Conservation (phyloP, 2,113 vertebrate species). For the Ctenodactylus gundi region DNA sequence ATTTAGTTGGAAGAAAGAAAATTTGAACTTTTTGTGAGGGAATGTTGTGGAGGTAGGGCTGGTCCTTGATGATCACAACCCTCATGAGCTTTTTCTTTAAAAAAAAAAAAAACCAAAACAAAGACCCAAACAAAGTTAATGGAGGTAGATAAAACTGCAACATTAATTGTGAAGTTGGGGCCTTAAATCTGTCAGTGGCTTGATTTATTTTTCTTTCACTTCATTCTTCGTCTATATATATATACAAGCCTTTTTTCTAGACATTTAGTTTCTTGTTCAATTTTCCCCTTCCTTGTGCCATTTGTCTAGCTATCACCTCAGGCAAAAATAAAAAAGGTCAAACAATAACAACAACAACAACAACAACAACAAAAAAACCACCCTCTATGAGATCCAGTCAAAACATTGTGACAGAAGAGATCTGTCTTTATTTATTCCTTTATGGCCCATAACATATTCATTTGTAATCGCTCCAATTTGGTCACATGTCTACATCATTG, state of each 20-base stretch:
- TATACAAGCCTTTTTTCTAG: not conserved
- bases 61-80: not conserved
- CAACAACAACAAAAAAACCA: not conserved
- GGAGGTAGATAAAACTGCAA: not conserved
- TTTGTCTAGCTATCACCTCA: slow-evolving; percentile 7
- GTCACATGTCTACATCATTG: not conserved
- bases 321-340: slow-evolving; percentile 41
- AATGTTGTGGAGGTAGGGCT: not conserved
- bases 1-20: not conserved
- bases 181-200: not conserved
- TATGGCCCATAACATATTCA: not conserved
- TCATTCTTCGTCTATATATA: not conserved
- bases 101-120: not conserved
- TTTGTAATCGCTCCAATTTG: not conserved
- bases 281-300: not conserved
- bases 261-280: slow-evolving; percentile 27
- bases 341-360: not conserved
- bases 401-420: not conserved
- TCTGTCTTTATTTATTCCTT: not conserved
- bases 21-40: not conserved
- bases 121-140: not conserved
- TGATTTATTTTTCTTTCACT: not conserved
- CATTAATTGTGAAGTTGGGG: not conserved
- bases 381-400: not conserved
- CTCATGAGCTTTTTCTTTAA: not conserved